Evolutionary conservation across 2,113 vertebrate genomes (phyloP), one percentile per base, ranked within the genome.

Genomic region (Turdus rufiventris): DNA sequence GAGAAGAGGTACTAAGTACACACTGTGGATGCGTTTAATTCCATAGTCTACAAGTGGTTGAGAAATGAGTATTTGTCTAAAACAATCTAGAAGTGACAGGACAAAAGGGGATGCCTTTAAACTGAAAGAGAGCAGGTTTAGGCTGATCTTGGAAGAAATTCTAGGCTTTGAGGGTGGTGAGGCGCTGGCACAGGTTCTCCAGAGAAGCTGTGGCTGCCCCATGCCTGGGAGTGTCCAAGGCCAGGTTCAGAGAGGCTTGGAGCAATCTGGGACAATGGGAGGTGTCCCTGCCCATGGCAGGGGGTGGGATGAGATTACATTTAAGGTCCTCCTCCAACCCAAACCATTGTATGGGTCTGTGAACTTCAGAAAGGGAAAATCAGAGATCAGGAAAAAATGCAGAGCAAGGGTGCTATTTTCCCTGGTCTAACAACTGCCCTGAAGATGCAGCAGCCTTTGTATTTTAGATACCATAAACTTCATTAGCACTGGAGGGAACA

Each of bases 191-290:
- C n/a, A 47, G 38, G 5, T 0, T 45, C 19, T 24, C 36, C 38
- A 74, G 53, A 74, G 45, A 6, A 81, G 18, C 18, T 51, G 60
- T 29, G 23, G 15, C 18, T 81, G 60, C 29, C 13, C 29, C 38
- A 60, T 45, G 5, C n/a, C 38, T 67, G 28, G 8, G 4, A 67
- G 19, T 18, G 38, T 38, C 4, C 53, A 21, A n/a, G 29, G 17
- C 20, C 54, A n/a, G 25, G 47, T 1, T 82, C 14, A 6, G 53
- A 0, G 0, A 21, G 31, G 24, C 34, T 61, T 42, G 26, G 31
- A 75, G 31, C 25, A 68, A 4, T 18, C 54, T 82, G 47, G 54
- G 2, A 1, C 16, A 33, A 47, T 33, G 40, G 25, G 3, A 68
- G 25, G 5, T 15, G 24, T 67, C 45, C 61, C 53, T 58, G 38